Conservation (phyloP, 1,140 invertebrate species). For the Drosophila orosa region DNA sequence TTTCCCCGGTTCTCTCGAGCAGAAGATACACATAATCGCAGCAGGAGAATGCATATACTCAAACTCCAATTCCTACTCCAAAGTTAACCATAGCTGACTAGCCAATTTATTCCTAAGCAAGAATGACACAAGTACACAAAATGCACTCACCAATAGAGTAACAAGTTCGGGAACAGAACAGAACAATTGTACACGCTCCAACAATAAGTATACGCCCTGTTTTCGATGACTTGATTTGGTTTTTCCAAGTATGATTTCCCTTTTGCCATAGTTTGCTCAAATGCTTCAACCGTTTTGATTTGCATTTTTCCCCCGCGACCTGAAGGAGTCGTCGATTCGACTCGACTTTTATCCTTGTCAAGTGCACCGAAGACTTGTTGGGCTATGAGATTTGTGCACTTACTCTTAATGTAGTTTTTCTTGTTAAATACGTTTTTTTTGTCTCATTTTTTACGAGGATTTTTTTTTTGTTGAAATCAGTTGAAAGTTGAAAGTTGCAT, state of each 20-base stretch:
- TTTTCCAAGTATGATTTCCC: constrained; percentile 38
- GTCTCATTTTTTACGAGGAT: constrained; percentile 21
- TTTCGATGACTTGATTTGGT: constrained; percentile 33
- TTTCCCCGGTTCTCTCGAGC: background rate
- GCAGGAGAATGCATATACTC: constrained; percentile 9
- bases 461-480: constrained; percentile 27
- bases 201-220: constrained; percentile 70
- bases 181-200: constrained; percentile 48
- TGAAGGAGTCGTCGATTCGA: constrained; percentile 20
- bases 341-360: constrained; percentile 16
- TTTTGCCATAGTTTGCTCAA: constrained; percentile 64
- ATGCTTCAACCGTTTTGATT: constrained; percentile 61
- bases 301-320: constrained; percentile 33
- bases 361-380: constrained; percentile 60
- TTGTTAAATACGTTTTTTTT: constrained; percentile 9
- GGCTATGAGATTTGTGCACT: constrained; percentile 57
- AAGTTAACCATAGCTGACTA: constrained; percentile 50
- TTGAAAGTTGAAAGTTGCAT: constrained; percentile 22
- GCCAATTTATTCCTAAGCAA: constrained; percentile 63
- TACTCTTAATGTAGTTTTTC: constrained; percentile 65
- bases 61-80: constrained; percentile 22
- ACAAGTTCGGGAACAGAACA: constrained; percentile 48
- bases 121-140: constrained; percentile 62
- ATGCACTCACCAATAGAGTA: constrained; percentile 59
- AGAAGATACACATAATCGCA: constrained; percentile 14